Evolutionary conservation across 1,140 invertebrate genomes (phyloP), one percentile per base, ranked within the genome.

Genomic region (Hyphantria cunea): DNA sequence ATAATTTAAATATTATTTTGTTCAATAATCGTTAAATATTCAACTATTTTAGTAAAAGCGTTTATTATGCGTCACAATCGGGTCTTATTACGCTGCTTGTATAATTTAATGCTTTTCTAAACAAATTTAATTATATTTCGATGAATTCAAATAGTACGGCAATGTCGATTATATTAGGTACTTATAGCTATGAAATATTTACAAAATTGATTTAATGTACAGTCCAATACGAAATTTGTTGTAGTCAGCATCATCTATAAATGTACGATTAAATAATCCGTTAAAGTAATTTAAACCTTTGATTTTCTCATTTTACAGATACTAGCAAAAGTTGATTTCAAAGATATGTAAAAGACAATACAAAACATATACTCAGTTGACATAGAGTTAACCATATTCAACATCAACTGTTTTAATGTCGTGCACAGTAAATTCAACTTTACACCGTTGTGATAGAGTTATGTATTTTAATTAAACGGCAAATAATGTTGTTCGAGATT

Each of bases 401-500:
- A 25, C 15, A 33, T 34, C 14, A 39, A 25, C 17, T 25, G 5
- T 25, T 5, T 25, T 2, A 47, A 4, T 9, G 25, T 9, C 5
- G 12, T 11, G 15, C n/a, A 15, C 41, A 31, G 44, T 3, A 48
- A 39, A 10, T 25, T 49, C n/a, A 58, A 37, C 53, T 52, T 55
- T 64, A 49, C n/a, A 3, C 5, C 25, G 9, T 42, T 54, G 62
- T 44, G 66, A 48, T 54, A 58, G 25, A 17, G n/a, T 25, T 32
- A 14, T 14, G 25, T n/a, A 34, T 12, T 33, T 55, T 49, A 45
- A 12, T 48, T 15, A 17, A 11, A 17, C 15, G 44, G 63, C 48
- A 58, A 62, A 64, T 74, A 70, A 66, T 70, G 70, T 79, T 80
- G 72, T 75, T 71, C 69, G 51, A 78, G 66, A 70, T 82, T 72